phyloP scores from a whole-genome alignment of 2,797 vertebrate species.

The Rhabdophis nuchalis region DNA sequence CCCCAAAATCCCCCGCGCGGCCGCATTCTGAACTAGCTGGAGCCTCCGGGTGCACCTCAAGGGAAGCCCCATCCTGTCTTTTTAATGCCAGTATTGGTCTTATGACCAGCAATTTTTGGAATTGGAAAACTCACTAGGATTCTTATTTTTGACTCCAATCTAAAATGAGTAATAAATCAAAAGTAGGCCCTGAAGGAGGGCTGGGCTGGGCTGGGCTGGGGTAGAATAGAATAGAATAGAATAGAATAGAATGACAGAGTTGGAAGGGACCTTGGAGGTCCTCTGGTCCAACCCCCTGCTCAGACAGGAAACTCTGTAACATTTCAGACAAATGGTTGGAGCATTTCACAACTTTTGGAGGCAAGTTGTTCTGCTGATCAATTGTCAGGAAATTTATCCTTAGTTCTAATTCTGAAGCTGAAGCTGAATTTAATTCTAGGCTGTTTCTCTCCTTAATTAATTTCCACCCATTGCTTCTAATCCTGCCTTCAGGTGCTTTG shows the following conservation, averaged over 20 bases:
- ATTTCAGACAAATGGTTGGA: neutral
- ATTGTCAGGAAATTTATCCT: neutral
- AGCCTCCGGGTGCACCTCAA: too few relatives aligned
- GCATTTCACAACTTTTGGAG: neutral
- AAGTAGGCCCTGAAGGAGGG: neutral
- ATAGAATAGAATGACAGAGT: neutral
- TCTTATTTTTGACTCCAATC: slow-evolving; percentile 20
- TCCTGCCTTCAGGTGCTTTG: neutral
- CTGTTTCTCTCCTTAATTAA: neutral
- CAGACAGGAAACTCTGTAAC: too few relatives aligned
- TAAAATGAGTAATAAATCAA: neutral
- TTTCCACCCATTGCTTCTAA: neutral
- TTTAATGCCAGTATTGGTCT: neutral
- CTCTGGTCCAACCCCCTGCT: neutral
- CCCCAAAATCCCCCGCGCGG: too few relatives aligned
- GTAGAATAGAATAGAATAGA: too few relatives aligned
- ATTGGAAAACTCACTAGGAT: slow-evolving; percentile 20
- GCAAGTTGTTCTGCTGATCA: neutral
- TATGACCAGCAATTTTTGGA: neutral
- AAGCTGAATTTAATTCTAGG: too few relatives aligned
- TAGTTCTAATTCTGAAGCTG: too few relatives aligned
- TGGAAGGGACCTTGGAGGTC: neutral
- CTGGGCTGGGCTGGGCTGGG: too few relatives aligned
- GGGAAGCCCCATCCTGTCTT: too few relatives aligned
- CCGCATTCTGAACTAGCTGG: too few relatives aligned